Evolutionary conservation across 2,797 vertebrate species (phyloP), one percentile per base, ranked within the genome.

Genomic region (Xiphorhynchus erythropygius): DNA sequence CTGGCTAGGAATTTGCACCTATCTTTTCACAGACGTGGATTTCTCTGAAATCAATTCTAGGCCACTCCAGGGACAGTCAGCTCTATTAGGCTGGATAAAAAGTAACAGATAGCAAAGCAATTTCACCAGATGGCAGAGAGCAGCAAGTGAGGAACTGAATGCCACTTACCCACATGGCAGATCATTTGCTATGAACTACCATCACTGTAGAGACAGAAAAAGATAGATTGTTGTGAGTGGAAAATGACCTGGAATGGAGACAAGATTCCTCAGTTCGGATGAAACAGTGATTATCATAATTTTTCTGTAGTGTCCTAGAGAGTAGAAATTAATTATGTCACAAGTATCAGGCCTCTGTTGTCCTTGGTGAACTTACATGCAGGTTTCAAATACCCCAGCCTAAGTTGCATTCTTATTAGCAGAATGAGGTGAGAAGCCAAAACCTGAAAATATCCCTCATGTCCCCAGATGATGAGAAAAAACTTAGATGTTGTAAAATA

Each of bases 61-160:
- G 47, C 55, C 32, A 44, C 81, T 80, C 37, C 84, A 92, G 65
- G 27, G 63, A 71, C 46, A 81, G 47, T 39, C 47, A 87, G 59
- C 46, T 90, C 59, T 74, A 33, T 49, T 76, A 69, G 47, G 19
- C 19, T 76, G 73, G 67, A 42, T 93, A 70, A 82, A 80, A 92
- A 76, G 30, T 68, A 92, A 69, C 47, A 92, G 75, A 95, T 7
- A 97, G 85, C n/a, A 86, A 92, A 83, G 81, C 60, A 79, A 77
- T 70, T 60, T 81, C 5, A 3, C 83, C 95, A 95, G 95, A 94
- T 94, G 93, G 94, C 83, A 86, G 32, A 83, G 64, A 62, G 74
- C 73, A 86, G 85, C 52, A 46, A 90, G 85, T 11, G 46, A 84
- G 70, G 77, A 94, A 84, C 5, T 63, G 77, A 94, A 90, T 64